Evolutionary conservation across 1,140 invertebrate species (phyloP).

Genomic region (Philotrypesis tridentata): DNA sequence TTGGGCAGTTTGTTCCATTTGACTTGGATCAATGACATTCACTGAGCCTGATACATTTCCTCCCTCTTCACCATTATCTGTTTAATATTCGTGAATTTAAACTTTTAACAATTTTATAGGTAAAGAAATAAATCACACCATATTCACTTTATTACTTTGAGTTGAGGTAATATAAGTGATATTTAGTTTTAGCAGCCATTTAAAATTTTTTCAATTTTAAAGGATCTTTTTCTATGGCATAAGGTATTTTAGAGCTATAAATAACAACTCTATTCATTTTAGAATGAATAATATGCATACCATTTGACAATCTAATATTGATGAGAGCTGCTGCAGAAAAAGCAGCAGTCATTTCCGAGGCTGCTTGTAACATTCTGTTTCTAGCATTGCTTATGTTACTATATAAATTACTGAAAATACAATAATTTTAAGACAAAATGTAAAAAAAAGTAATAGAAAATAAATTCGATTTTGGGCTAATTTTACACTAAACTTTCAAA

Average conservation of each 20-base stretch:
- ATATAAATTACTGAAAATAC: slow-evolving; percentile 48
- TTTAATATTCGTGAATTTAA: background rate
- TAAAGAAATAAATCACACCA: background rate
- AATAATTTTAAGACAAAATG: slow-evolving; percentile 26
- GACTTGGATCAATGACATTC: slow-evolving; percentile 25
- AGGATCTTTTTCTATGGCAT: too few species aligned
- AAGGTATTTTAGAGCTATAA: background rate
- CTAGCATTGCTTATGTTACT: slow-evolving; percentile 42
- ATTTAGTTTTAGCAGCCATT: background rate
- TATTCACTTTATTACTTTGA: background rate
- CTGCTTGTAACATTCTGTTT: slow-evolving; percentile 63
- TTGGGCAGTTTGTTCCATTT: slow-evolving; percentile 5
- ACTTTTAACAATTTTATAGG: too few species aligned
- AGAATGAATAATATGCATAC: slow-evolving; percentile 24
- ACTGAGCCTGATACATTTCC: slow-evolving; percentile 9
- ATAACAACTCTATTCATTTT: too few species aligned
- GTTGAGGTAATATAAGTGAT: background rate
- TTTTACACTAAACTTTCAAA: background rate
- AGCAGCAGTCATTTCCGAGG: slow-evolving; percentile 69
- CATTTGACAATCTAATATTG: slow-evolving; percentile 56
- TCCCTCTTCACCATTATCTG: slow-evolving; percentile 12
- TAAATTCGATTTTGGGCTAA: background rate
- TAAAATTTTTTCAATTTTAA: too few species aligned
- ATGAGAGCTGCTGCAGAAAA: slow-evolving; percentile 70
- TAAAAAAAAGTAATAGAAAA: slow-evolving; percentile 30